phyloP scores from a whole-genome alignment of 2,113 vertebrate genomes.

The Arvicanthis niloticus region DNA sequence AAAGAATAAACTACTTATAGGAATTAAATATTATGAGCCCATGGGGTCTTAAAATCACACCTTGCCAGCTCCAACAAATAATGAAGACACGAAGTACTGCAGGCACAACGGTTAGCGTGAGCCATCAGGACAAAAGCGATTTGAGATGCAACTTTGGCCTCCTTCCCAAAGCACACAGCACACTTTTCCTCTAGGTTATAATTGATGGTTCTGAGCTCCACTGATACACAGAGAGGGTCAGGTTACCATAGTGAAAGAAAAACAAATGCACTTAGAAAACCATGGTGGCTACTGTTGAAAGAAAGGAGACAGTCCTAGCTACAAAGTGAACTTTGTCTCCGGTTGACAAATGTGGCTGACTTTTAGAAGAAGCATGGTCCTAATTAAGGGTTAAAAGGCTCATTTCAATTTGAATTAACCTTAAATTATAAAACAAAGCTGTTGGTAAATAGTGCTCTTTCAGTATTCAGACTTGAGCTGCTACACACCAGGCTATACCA shows the following conservation, averaged over 20 bases:
- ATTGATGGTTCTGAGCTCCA: constrained; percentile 66
- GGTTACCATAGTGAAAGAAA: constrained; percentile 78
- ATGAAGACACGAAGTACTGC: not conserved
- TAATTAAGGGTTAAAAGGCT: constrained; percentile 83
- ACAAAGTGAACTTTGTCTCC: constrained; percentile 80
- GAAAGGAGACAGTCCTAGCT: constrained; percentile 69
- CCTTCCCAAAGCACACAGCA: not conserved
- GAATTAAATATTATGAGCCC: not conserved
- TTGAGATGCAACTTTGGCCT: constrained; percentile 32
- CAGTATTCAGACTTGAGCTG: constrained; percentile 76
- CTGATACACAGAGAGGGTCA: constrained; percentile 64
- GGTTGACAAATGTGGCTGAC: constrained; percentile 78
- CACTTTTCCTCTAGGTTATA: constrained; percentile 66
- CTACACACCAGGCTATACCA: constrained; percentile 64
- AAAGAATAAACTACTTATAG: not conserved
- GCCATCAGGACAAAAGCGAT: constrained; percentile 46
- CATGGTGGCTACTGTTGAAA: constrained; percentile 72
- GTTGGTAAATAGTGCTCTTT: constrained; percentile 80
- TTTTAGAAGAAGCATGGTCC: constrained; percentile 72
- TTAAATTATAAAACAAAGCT: constrained; percentile 83
- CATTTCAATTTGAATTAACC: constrained; percentile 82
- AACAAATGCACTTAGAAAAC: constrained; percentile 76
- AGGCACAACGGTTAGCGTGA: not conserved
- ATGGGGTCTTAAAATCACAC: constrained; percentile 31
- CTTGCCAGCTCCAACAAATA: not conserved